Evolutionary conservation across 2,113 vertebrate genomes (phyloP).

Genomic region (Lophotis ruficrista): DNA sequence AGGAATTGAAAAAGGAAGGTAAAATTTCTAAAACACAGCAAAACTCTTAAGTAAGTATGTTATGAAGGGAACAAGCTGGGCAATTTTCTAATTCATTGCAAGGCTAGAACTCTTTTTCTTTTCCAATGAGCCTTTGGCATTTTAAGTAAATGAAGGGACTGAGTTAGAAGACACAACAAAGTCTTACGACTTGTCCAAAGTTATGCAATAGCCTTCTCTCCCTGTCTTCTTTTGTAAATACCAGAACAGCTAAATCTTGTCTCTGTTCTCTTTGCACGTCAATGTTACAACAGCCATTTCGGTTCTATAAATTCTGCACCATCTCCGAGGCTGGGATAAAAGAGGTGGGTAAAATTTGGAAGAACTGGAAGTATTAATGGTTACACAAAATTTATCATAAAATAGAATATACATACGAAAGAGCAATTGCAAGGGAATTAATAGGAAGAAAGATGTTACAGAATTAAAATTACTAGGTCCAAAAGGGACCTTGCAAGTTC

Average conservation of each 20-base stretch:
- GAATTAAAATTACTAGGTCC: constrained; percentile 6
- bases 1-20: neutral
- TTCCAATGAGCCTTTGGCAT: neutral
- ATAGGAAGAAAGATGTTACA: neutral
- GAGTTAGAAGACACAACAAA: neutral
- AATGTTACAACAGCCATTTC: neutral
- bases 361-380: neutral
- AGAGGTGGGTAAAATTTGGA: neutral
- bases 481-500: neutral
- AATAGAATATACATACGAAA: neutral
- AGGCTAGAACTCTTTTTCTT: neutral
- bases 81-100: neutral
- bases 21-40: neutral
- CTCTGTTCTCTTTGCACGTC: neutral
- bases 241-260: neutral
- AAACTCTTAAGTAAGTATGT: neutral
- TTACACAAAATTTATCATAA: neutral
- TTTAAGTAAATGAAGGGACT: neutral
- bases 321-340: neutral
- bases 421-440: neutral
- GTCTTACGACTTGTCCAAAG: neutral
- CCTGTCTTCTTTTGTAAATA: neutral
- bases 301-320: neutral
- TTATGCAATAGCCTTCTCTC: neutral
- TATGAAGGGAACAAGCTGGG: neutral